Conservation (phyloP, 2,888 invertebrate genomes). For the Pandemis heparana region DNA sequence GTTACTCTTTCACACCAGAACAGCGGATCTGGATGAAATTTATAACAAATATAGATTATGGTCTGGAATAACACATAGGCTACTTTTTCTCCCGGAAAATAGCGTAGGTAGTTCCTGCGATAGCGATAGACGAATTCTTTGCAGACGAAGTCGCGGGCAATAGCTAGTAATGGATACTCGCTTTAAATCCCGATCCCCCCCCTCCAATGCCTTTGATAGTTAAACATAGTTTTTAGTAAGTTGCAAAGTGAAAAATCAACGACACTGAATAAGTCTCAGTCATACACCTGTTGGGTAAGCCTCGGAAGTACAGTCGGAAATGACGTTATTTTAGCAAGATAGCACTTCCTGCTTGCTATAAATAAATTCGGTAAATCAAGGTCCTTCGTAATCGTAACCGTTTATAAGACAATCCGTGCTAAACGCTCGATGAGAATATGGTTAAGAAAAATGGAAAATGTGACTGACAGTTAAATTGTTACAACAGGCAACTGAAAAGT, state of each 20-base stretch:
- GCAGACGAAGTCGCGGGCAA: no score
- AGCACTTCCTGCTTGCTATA: conserved; percentile 31
- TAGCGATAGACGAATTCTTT: no score
- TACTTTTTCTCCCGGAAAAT: no score
- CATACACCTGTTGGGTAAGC: conserved; percentile 17
- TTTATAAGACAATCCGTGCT: conserved; percentile 9
- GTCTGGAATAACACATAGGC: no score
- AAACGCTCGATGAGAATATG: conserved; percentile 1
- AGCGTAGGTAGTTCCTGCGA: no score
- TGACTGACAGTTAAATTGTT: conserved; percentile 1
- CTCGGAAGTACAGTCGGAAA: conserved; percentile 38
- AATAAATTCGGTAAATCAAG: conserved; percentile 38
- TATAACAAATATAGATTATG: no score
- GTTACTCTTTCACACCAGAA: no score
- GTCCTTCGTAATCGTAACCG: conserved; percentile 6
- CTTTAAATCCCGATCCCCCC: no score
- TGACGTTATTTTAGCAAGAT: conserved; percentile 36
- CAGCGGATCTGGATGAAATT: no score
- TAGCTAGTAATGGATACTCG: no score
- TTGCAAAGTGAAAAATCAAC: conserved; percentile 1
- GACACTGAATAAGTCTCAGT: conserved; percentile 21
- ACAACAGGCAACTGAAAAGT: no score
- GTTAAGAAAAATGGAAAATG: neutral
- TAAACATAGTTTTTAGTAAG: neutral
- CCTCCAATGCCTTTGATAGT: no score